A percentile compares a stretch with the other conserved stretches of the same genome.
Conservation (phyloP, 1,140 invertebrate genomes). For the Eurosta solidaginis region DNA sequence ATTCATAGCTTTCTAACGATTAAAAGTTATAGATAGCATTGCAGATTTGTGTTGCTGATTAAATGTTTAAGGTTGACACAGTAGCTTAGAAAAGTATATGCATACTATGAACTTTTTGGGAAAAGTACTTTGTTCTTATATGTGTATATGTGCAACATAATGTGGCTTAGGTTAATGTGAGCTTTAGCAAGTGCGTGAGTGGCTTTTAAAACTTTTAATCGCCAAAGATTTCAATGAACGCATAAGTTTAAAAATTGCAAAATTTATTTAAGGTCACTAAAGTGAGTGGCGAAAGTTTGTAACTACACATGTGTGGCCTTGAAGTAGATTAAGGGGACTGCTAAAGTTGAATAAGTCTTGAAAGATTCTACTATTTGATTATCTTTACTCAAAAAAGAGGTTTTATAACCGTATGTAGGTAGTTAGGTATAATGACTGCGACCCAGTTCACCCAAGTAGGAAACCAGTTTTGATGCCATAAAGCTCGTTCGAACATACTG, state of each 20-base stretch:
- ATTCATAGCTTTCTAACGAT: background rate
- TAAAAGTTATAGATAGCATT: conserved; percentile 14
- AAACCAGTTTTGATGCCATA: too few species aligned
- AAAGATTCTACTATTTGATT: too few species aligned
- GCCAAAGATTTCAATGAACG: conserved; percentile 22
- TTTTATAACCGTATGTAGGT: too few species aligned
- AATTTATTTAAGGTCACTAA: conserved; percentile 12
- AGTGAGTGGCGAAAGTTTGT: background rate
- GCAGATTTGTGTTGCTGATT: conserved; percentile 27
- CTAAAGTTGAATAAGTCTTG: too few species aligned
- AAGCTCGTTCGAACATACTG: too few species aligned
- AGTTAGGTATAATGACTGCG: too few species aligned
- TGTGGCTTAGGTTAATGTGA: background rate
- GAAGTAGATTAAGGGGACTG: too few species aligned
- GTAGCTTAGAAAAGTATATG: conserved; percentile 8
- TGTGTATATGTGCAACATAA: background rate
- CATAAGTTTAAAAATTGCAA: background rate
- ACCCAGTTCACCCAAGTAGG: too few species aligned
- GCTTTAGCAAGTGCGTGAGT: background rate
- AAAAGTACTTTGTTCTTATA: too few species aligned
- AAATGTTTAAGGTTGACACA: conserved; percentile 25
- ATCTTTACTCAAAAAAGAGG: too few species aligned
- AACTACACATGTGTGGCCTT: background rate
- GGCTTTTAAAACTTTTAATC: conserved; percentile 24
- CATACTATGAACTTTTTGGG: background rate